Evolutionary conservation across 2,797 vertebrate genomes (phyloP).

Genomic region (Triplophysa yarkandensis): DNA sequence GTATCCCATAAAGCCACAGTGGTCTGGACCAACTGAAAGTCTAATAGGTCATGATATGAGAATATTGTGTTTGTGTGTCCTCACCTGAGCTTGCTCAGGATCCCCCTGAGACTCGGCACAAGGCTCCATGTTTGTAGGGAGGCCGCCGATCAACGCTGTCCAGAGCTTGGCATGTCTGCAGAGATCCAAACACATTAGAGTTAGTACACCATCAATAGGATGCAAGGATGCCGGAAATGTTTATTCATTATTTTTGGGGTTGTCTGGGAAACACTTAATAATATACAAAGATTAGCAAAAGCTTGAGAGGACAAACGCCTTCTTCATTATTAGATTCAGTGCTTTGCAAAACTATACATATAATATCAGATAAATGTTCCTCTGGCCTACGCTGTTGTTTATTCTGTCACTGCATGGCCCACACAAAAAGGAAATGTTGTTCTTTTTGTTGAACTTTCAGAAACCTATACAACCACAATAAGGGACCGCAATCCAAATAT

Average conservation of each 20-base stretch:
- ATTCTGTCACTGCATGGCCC: no score
- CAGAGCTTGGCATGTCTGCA: constrained; percentile 68
- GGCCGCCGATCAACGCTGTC: constrained; percentile 61
- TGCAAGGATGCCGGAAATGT: background rate
- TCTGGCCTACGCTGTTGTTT: no score
- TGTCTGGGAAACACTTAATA: background rate
- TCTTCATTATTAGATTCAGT: no score
- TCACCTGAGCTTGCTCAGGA: constrained; percentile 78
- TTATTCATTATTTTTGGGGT: background rate
- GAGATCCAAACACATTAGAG: constrained; percentile 31
- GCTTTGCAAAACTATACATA: no score
- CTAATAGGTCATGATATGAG: background rate
- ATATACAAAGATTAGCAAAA: background rate
- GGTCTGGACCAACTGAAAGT: no score
- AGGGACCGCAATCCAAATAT: background rate
- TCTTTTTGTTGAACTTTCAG: no score
- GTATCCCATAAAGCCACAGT: no score
- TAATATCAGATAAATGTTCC: no score
- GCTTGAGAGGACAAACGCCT: no score
- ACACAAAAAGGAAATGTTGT: no score
- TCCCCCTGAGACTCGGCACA: constrained; percentile 76
- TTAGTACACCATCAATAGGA: background rate
- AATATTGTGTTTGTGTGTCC: constrained; percentile 29
- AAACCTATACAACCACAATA: background rate
- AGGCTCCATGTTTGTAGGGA: constrained; percentile 75